Conservation (phyloP, 2,888 invertebrate species). For the Tipula unca region DNA sequence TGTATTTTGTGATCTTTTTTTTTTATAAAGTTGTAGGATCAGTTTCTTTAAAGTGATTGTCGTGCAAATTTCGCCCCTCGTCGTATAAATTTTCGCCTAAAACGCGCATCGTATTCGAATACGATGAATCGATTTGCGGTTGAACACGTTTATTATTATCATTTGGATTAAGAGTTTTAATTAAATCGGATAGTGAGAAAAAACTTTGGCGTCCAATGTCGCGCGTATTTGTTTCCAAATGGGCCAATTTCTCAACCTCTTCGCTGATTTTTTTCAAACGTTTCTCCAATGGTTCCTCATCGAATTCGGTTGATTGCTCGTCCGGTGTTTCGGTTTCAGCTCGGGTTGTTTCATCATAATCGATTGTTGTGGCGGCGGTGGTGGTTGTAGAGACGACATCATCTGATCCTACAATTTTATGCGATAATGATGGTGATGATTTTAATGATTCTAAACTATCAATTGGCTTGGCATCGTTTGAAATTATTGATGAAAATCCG, state of each 20-base stretch:
- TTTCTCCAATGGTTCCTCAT: slow-evolving; percentile 16
- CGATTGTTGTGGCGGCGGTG: not conserved
- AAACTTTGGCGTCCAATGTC: slow-evolving; percentile 40
- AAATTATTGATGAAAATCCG: not conserved
- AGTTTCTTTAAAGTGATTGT: not conserved
- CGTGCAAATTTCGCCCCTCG: not conserved
- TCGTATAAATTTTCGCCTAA: slow-evolving; percentile 33
- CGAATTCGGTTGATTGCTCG: slow-evolving; percentile 21
- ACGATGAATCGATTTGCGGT: slow-evolving; percentile 42
- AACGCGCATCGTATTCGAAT: slow-evolving; percentile 42
- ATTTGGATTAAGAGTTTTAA: slow-evolving; percentile 39
- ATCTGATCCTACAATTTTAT: not conserved
- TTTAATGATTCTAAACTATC: slow-evolving; percentile 8
- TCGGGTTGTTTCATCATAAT: slow-evolving; percentile 24
- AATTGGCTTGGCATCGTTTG: too few species aligned
- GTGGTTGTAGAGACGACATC: slow-evolving; percentile 25
- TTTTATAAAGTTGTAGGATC: slow-evolving; percentile 9
- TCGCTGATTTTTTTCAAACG: slow-evolving; percentile 39
- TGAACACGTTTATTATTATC: slow-evolving; percentile 37
- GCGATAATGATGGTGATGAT: slow-evolving; percentile 16
- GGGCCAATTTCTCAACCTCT: slow-evolving; percentile 36
- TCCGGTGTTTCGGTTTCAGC: slow-evolving; percentile 20
- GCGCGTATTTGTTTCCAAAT: slow-evolving; percentile 29
- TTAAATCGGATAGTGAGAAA: slow-evolving; percentile 39
- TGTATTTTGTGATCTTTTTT: not conserved